Evolutionary conservation across 2,888 invertebrate species (phyloP), one percentile per base, ranked within the genome.

Genomic region (Epirrita christyi): DNA sequence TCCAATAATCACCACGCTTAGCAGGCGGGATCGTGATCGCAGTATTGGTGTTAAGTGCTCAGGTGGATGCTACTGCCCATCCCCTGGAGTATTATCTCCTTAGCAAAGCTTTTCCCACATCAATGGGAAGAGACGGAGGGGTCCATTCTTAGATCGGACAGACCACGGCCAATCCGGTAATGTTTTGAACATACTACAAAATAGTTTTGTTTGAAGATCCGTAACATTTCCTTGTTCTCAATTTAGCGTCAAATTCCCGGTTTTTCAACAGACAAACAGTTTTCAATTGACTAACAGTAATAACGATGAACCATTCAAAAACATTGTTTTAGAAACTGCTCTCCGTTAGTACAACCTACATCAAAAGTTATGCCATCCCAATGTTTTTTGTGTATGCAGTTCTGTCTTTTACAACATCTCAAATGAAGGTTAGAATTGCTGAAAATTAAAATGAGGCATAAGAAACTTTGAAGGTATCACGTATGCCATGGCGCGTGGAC

Each of bases 401-500:
- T 51, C 6, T 38, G 13, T 0, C n/a, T 44, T 10, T 34, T 68
- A 41, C 11, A 0, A 3, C 0, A 0, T 15, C 10, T 2, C 0
- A 0, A 0, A 4, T 15, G 67, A 21, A 52, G 48, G 6, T 14
- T 11, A 53, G 2, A 34, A 32, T 68, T 6, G 32, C 13, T 29
- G 58, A 27, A 47, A 34, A 0, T 2, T 5, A 8, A 27, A 1
- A 7, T 27, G 10, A 28, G 6, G 28, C 37, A 21, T 15, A 11
- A 40, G 51, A 42, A n/a, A 55, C 45, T 27, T 38, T 46, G 40
- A 13, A 40, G 48, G 47, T 15, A 28, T 43, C 40, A 34, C 66
- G 66, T 63, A 60, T 54, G 27, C 72, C n/a, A n/a, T n/a, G 85
- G 83, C 88, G 78, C 71, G 80, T 78, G 85, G 76, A 85, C 49